phyloP scores from a whole-genome alignment of 2,113 vertebrate species.

The Merops nubicus region DNA sequence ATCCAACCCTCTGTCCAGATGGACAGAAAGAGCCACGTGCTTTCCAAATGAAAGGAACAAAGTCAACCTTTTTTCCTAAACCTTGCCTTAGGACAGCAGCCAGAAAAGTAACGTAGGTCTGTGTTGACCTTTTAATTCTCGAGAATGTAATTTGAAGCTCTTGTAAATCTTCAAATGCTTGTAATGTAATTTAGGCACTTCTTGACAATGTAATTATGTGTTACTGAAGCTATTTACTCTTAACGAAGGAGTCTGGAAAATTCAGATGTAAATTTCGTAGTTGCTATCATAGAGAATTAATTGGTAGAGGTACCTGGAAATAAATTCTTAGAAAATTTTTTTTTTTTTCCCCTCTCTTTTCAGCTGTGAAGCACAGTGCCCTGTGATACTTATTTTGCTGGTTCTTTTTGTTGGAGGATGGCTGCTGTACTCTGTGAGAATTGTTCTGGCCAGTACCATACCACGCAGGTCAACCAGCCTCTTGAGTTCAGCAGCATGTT shows the following conservation, averaged over 20 bases:
- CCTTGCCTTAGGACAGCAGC: neutral
- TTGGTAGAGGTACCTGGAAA: neutral
- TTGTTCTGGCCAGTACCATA: conserved; percentile 27
- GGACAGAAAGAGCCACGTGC: neutral
- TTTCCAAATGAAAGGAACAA: neutral
- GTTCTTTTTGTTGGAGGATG: conserved; percentile 33
- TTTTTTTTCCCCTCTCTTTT: neutral
- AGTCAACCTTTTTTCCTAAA: neutral
- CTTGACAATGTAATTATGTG: neutral
- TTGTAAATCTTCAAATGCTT: neutral
- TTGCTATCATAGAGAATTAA: neutral
- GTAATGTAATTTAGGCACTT: neutral
- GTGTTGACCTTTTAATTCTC: neutral
- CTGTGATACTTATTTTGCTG: neutral
- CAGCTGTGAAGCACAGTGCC: conserved; percentile 44
- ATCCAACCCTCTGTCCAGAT: neutral
- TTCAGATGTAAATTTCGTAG: neutral
- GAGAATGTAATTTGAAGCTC: neutral
- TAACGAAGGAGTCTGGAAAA: neutral
- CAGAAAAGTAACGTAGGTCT: neutral
- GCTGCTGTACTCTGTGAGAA: conserved; percentile 44
- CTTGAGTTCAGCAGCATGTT: conserved; percentile 63
- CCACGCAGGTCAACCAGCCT: neutral
- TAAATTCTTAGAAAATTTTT: neutral
- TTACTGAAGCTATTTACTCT: neutral